Percentiles rank a stretch among this genome's conserved stretches.
Evolutionary conservation across 2,888 invertebrate genomes (phyloP).

Genomic region (Platynereis dumerilii): DNA sequence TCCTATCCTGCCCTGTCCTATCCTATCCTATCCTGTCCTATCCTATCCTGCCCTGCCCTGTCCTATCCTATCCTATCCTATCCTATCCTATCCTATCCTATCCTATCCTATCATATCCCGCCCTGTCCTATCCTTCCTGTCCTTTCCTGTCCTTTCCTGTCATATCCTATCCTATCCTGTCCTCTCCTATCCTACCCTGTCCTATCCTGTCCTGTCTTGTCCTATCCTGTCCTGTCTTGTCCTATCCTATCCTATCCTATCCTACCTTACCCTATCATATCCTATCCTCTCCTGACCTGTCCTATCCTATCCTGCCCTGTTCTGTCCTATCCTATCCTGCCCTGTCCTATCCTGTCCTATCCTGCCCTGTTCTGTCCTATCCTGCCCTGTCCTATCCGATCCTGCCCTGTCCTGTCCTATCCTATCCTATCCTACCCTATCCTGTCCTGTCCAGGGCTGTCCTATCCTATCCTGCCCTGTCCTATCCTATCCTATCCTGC

Average conservation of each 20-base stretch:
- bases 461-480: constrained; percentile 8
- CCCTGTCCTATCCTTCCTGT: constrained; percentile 6
- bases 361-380: constrained; percentile 6
- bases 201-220: constrained; percentile 14
- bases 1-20: constrained; percentile 14
- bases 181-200: constrained; percentile 6
- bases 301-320: constrained; percentile 14
- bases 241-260: constrained; percentile 16
- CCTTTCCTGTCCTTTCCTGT: constrained; percentile 8
- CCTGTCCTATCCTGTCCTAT: constrained; percentile 15
- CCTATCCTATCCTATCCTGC: constrained; percentile 6
- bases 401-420: constrained; percentile 10
- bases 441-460: constrained; percentile 4
- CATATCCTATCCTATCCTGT: constrained; percentile 6
- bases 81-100: constrained; percentile 14
- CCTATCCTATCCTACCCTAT: constrained; percentile 7
- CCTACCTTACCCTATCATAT: constrained; percentile 11
- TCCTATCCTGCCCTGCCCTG: constrained; percentile 13
- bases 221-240: constrained; percentile 11
- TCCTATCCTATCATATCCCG: constrained; percentile 3
- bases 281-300: constrained; percentile 14
- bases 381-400: constrained; percentile 6
- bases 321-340: constrained; percentile 17
- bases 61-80: constrained; percentile 18
- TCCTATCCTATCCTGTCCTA: constrained; percentile 14